Conservation (phyloP, 2,797 vertebrate genomes). For the Eulemur mongoz region DNA sequence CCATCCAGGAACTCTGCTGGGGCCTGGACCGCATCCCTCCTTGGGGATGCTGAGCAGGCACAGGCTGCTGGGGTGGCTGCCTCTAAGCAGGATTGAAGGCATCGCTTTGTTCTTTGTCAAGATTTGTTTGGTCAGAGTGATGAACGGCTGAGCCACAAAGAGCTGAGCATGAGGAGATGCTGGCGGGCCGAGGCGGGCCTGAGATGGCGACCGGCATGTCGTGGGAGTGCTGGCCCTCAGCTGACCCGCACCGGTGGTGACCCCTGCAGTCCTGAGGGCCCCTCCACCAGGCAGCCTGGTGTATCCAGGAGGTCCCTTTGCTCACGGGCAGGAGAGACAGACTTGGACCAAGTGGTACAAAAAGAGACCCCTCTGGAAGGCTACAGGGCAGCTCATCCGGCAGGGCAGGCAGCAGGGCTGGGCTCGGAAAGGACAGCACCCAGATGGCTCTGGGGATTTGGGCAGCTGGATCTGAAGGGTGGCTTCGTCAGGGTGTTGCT, state of each 20-base stretch:
- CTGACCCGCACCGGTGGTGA: background rate
- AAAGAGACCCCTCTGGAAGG: background rate
- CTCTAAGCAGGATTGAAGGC: slow-evolving; percentile 57
- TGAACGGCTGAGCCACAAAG: slow-evolving; percentile 2
- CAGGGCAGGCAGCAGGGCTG: background rate
- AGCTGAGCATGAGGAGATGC: background rate
- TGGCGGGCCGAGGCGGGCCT: background rate
- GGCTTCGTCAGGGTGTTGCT: background rate
- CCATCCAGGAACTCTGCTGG: slow-evolving; percentile 55
- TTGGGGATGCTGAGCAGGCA: background rate
- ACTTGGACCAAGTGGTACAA: background rate
- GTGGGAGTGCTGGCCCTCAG: background rate
- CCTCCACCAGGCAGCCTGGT: background rate
- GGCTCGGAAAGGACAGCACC: background rate
- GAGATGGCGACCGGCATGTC: no score
- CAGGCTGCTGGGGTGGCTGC: background rate
- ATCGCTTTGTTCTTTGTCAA: slow-evolving; percentile 50
- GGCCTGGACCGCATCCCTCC: background rate
- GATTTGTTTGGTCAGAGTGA: slow-evolving; percentile 55
- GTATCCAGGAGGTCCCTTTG: background rate
- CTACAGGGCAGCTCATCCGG: background rate
- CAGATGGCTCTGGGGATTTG: background rate
- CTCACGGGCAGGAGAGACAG: background rate
- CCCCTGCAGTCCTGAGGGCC: background rate
- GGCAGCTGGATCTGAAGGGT: background rate